A percentile compares a stretch with the other conserved stretches of the same genome.
Evolutionary conservation across 1,140 invertebrate genomes (phyloP).

Genomic region (Drosophila pachea): DNA sequence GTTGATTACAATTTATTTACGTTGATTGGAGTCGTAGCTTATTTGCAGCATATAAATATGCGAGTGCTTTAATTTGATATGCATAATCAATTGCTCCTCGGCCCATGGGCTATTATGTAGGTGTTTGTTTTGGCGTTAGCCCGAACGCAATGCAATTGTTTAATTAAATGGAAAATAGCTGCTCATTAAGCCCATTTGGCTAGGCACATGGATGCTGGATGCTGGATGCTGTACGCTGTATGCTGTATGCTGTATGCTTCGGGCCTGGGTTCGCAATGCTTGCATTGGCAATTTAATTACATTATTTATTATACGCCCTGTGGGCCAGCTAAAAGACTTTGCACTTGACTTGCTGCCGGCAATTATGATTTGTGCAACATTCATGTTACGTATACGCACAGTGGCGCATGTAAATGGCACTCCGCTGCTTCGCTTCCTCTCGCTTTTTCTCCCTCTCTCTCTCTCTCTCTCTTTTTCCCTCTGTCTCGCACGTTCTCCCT

Average conservation of each 20-base stretch:
- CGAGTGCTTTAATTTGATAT: conserved; percentile 15
- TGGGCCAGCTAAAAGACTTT: conserved; percentile 48
- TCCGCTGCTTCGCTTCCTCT: background rate
- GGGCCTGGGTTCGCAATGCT: conserved; percentile 24
- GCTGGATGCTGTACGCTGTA: background rate
- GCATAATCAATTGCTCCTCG: no score
- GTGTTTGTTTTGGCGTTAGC: conserved; percentile 50
- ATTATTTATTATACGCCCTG: conserved; percentile 57
- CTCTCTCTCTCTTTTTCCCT: no score
- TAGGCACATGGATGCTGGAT: background rate
- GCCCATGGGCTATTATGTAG: conserved; percentile 21
- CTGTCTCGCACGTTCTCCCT: background rate
- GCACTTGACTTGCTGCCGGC: conserved; percentile 42
- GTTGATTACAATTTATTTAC: conserved; percentile 70
- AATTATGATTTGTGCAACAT: conserved; percentile 26
- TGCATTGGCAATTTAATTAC: conserved; percentile 65
- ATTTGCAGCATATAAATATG: conserved; percentile 30
- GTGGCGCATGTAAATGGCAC: conserved; percentile 35
- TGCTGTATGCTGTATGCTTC: conserved; percentile 2
- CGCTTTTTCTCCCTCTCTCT: background rate
- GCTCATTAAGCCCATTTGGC: conserved; percentile 29
- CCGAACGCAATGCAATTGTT: conserved; percentile 55
- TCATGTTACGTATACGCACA: conserved; percentile 60
- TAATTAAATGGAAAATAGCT: conserved; percentile 67
- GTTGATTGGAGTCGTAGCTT: conserved; percentile 25